Evolutionary conservation across 2,797 vertebrate species (phyloP), one percentile per base, ranked within the genome.

Genomic region (Etheostoma perlongum): DNA sequence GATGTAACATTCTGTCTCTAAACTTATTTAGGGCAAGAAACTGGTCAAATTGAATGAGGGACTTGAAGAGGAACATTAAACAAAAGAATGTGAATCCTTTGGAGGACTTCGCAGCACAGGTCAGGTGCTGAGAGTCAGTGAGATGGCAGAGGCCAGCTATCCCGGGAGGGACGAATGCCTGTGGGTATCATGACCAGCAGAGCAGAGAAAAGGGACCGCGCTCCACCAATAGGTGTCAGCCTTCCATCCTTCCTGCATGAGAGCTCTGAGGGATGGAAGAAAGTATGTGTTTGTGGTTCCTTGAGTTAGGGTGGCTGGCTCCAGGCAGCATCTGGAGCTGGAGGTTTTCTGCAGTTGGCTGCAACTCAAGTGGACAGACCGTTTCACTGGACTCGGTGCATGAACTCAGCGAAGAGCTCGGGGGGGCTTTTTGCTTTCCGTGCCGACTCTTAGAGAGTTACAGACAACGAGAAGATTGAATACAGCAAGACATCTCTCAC

Each of bases 191-290:
- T 79, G 81, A 75, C 62, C 69, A 59, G 78, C 67, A 66, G 74
- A 68, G 72, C 36, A 79, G 59, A 75, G 66, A 72, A 65, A 87
- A 86, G 86, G 88, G 89, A 78, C 87, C 14, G 1, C 70, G 68
- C 80, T 88, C 79, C 72, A 87, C 94, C 93, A 94, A 92, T 89
- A 94, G 94, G 91, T 91, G 94, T 94, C 94, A 94, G 93, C 69
- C 92, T 92, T 91, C 86, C 49, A 84, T 89, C 86, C 85, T 72
- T 48, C 71, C 88, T 81, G 78, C 65, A 57, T 57, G 0, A 59
- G 25, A 70, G 23, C 68, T 51, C 61, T 79, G 23, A 63, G 52
- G 86, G 52, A 60, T 11, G 74, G 16, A 44, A 79, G 66, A 70
- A 73, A 75, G 65, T 47, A 11, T 66, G 77, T 64, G 36, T 78